These are phyloP conservation scores for Periplaneta americana DNA, from an alignment of 1,140 invertebrate species.

Conservation along the genomic window DNA sequence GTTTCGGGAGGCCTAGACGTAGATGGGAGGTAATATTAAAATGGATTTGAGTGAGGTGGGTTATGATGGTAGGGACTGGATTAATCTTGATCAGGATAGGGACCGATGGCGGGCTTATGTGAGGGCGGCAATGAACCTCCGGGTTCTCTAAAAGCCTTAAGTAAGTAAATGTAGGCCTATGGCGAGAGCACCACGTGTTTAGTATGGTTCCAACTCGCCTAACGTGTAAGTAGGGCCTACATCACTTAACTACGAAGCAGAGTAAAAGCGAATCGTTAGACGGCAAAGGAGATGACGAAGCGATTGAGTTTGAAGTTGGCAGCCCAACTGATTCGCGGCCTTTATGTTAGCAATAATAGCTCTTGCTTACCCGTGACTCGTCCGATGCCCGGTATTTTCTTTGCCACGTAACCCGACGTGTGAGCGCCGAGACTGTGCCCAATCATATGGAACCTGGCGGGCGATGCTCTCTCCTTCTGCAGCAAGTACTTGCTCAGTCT, in stretches of 20 bases:
- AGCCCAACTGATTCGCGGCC: too few relatives aligned
- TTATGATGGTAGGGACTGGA: background rate
- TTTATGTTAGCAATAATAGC: too few relatives aligned
- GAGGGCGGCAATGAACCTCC: background rate
- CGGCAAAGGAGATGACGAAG: too few relatives aligned
- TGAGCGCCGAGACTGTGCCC: constrained; percentile 41
- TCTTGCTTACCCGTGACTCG: constrained; percentile 33
- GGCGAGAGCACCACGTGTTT: too few relatives aligned
- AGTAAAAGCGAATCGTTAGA: too few relatives aligned
- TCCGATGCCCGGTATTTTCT: constrained; percentile 30
- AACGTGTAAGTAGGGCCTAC: too few relatives aligned
- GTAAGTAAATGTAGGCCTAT: too few relatives aligned
- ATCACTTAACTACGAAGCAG: too few relatives aligned
- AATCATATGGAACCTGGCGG: constrained; percentile 32
- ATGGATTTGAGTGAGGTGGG: background rate
- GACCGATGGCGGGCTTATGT: background rate
- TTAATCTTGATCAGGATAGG: background rate
- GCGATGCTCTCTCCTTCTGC: constrained; percentile 18
- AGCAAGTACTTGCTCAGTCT: constrained; percentile 28
- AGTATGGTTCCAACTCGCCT: too few relatives aligned
- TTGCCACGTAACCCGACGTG: constrained; percentile 35
- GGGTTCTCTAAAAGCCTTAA: background rate
- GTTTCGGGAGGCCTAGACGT: background rate
- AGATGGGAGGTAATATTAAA: background rate
- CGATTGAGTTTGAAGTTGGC: too few relatives aligned